Base-by-base conservation (phyloP, 2,113 vertebrate genomes). In the Sus scrofa region DNA sequence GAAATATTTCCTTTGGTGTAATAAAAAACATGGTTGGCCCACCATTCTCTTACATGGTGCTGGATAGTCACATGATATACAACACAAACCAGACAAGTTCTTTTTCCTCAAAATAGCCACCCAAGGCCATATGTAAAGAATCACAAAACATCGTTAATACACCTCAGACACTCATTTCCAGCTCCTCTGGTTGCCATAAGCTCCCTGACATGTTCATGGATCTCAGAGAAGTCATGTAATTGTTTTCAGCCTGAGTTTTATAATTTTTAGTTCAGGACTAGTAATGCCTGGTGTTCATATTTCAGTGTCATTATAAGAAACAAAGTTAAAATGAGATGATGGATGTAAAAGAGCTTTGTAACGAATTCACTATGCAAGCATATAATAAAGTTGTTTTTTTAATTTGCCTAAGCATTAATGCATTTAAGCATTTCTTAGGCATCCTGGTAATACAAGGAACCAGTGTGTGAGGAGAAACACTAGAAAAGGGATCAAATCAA, bases 1-100 rank as follows among this genome's bases (percentile, higher is more conserved):
- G 92, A 93, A 97, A 54, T 30, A 96, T 94, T 97, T 97, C 92
- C 78, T 96, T 10, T 8, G 39, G 86, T 95, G 94, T 89, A 83
- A 81, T 89, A 84, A 73, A 96, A 44, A 97, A 86, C 85, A 89
- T 0, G 67, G 37, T 7, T 18, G 83, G 77, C 27, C 89, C 30
- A 73, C 54, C 77, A 24, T 6, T 96, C 70, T 96, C 19, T 96
- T 6, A n/a, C 39, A 16, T 16, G 83, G 60, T 68, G 39, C 37
- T 93, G 52, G 96, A 65, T 13, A 75, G 15, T 95, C 94, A 91
- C 26, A 13, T 81, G 85, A 56, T 88, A 85, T 84, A n/a, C 71
- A 68, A 91, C 26, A 73, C 70, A 81, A 68, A 82, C 30, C 82
- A 74, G 89, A 73, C 9, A 8, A 86, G n/a, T 93, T 81, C 37